phyloP scores from a whole-genome alignment of 2,888 invertebrate genomes.

The Zygaena filipendulae region DNA sequence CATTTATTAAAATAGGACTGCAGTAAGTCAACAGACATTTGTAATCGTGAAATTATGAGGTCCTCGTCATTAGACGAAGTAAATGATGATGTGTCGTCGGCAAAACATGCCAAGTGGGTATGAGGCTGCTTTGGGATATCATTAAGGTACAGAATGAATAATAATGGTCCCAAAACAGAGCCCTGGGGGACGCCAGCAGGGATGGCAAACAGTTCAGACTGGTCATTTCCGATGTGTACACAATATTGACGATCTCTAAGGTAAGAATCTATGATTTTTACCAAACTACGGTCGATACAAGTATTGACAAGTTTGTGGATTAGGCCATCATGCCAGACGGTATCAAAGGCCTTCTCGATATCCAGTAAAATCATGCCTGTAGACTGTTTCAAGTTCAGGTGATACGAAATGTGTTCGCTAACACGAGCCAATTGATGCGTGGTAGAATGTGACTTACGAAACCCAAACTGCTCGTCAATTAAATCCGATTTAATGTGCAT shows the following conservation, averaged over 20 bases:
- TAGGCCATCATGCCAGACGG: too few relatives aligned
- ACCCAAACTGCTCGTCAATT: slow-evolving; percentile 11
- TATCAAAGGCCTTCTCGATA: too few relatives aligned
- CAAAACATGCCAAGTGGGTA: slow-evolving; percentile 4
- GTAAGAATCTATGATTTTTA: too few relatives aligned
- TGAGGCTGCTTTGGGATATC: slow-evolving; percentile 4
- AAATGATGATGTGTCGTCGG: slow-evolving; percentile 4
- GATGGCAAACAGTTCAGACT: slow-evolving; percentile 1
- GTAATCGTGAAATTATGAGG: slow-evolving; percentile 1
- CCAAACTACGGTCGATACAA: too few relatives aligned
- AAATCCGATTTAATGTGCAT: too few relatives aligned
- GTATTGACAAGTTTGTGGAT: too few relatives aligned
- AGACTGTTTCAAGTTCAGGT: too few relatives aligned
- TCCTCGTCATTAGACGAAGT: slow-evolving; percentile 1
- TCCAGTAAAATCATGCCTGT: too few relatives aligned
- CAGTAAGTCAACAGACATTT: slow-evolving; percentile 1
- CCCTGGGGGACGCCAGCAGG: too few relatives aligned
- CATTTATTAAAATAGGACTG: slow-evolving; percentile 2
- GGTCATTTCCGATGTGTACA: too few relatives aligned
- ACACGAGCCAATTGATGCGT: slow-evolving; percentile 9
- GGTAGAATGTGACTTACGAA: slow-evolving; percentile 8
- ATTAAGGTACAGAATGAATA: slow-evolving; percentile 4
- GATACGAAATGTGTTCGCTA: slow-evolving; percentile 7
- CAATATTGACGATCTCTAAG: too few relatives aligned
- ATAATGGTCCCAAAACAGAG: slow-evolving; percentile 4